These are phyloP conservation scores for Philhelius pedissequus DNA, from an alignment of 2,888 invertebrate genomes.

Conservation along the genomic window DNA sequence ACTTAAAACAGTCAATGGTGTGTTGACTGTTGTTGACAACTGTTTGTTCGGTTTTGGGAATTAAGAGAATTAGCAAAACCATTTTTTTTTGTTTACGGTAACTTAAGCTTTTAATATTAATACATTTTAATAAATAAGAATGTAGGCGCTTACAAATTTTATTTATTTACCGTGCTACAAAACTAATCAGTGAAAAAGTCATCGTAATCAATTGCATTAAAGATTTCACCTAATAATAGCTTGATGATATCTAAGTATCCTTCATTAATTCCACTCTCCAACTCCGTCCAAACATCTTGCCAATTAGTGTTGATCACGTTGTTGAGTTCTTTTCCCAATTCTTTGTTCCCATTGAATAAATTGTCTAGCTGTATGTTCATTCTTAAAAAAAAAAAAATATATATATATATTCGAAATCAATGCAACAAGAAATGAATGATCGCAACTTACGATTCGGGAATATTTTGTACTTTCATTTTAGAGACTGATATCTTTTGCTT, in stretches of 20 bases:
- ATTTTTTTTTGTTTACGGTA: too few relatives aligned
- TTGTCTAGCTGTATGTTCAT: slow-evolving; percentile 71
- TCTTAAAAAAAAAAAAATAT: slow-evolving; percentile 57
- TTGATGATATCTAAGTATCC: slow-evolving; percentile 65
- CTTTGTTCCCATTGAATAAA: slow-evolving; percentile 71
- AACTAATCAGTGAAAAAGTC: slow-evolving; percentile 70
- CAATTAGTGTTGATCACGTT: slow-evolving; percentile 73
- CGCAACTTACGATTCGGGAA: slow-evolving; percentile 70
- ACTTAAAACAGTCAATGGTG: too few relatives aligned
- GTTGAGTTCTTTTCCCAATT: slow-evolving; percentile 71
- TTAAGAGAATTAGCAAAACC: too few relatives aligned
- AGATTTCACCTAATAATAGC: slow-evolving; percentile 61
- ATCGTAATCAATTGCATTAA: slow-evolving; percentile 70
- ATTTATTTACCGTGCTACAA: background rate
- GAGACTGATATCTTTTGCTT: slow-evolving; percentile 51
- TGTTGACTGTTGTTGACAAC: too few relatives aligned
- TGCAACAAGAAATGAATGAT: background rate
- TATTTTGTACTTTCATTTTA: slow-evolving; percentile 68
- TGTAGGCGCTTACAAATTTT: too few relatives aligned
- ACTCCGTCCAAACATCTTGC: slow-evolving; percentile 72
- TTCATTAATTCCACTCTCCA: slow-evolving; percentile 70
- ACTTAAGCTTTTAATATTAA: too few relatives aligned
- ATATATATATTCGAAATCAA: background rate
- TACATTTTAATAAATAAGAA: too few relatives aligned
- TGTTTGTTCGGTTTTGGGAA: too few relatives aligned